Percentiles rank a stretch among this genome's conserved stretches.
phyloP scores from a whole-genome alignment of 2,113 vertebrate genomes.

The Columba janthina region DNA sequence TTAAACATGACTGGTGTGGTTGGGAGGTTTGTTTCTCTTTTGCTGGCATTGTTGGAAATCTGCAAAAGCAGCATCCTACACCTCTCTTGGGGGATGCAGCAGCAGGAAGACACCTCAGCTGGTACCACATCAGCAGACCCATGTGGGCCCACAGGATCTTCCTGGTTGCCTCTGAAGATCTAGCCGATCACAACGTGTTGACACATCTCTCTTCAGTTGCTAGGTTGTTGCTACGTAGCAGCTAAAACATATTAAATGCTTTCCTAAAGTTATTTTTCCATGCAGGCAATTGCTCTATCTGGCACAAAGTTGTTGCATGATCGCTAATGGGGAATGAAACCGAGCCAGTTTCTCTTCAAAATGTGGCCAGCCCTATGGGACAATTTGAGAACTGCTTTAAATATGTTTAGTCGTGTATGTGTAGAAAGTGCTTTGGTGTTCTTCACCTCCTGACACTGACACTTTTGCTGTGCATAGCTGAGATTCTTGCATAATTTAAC shows the following conservation, averaged over 20 bases:
- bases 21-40: neutral
- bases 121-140: neutral
- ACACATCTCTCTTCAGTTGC: neutral
- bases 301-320: neutral
- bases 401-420: neutral
- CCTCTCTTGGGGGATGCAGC: neutral
- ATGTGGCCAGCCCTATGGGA: neutral
- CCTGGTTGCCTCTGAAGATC: neutral
- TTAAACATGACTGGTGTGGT: neutral
- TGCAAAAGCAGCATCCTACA: neutral
- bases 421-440: slow-evolving; percentile 9
- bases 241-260: slow-evolving; percentile 24
- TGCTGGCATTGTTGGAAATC: neutral
- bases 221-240: slow-evolving; percentile 14
- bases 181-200: neutral
- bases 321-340: neutral
- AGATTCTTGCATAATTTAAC: slow-evolving; percentile 71
- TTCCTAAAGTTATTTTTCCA: slow-evolving; percentile 29
- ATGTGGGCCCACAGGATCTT: neutral
- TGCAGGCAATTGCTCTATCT: neutral
- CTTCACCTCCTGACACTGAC: slow-evolving; percentile 45
- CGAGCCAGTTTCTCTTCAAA: neutral
- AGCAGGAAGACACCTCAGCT: neutral
- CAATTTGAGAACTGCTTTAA: neutral
- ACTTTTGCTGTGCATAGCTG: slow-evolving; percentile 37